Evolutionary conservation across 2,888 invertebrate species (phyloP).

Genomic region (Xylophagus ater): DNA sequence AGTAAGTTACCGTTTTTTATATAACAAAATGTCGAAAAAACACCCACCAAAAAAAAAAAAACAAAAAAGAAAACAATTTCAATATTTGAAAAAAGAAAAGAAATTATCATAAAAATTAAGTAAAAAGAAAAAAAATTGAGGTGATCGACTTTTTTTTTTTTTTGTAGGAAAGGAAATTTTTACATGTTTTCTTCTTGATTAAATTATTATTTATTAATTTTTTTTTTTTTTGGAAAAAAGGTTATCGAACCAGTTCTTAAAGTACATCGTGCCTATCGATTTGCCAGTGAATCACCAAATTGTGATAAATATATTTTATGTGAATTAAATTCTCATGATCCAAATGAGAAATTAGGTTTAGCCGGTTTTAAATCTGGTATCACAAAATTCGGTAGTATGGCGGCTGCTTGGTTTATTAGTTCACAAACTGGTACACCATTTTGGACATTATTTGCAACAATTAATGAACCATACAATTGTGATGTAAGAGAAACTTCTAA

Average conservation of each 20-base stretch:
- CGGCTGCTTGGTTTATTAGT: constrained; percentile 66
- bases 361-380: constrained; percentile 60
- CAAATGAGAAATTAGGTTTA: constrained; percentile 44
- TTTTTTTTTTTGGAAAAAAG: constrained; percentile 21
- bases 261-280: constrained; percentile 70
- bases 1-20: constrained; percentile 26
- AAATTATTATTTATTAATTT: background rate
- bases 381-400: constrained; percentile 62
- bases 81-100: background rate
- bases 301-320: constrained; percentile 74
- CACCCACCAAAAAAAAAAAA: no score
- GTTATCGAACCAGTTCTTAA: constrained; percentile 72
- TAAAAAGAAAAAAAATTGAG: background rate
- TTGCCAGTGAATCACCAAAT: constrained; percentile 53
- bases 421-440: constrained; percentile 61
- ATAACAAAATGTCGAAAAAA: no score
- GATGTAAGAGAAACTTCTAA: no score
- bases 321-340: constrained; percentile 56
- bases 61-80: no score
- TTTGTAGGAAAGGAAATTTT: background rate
- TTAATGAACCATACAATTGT: constrained; percentile 60
- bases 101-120: background rate
- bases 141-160: no score
- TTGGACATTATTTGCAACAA: constrained; percentile 66
- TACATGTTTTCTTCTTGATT: background rate